Conservation (phyloP, 2,113 vertebrate genomes). For the Melanotaenia duboulayi region DNA sequence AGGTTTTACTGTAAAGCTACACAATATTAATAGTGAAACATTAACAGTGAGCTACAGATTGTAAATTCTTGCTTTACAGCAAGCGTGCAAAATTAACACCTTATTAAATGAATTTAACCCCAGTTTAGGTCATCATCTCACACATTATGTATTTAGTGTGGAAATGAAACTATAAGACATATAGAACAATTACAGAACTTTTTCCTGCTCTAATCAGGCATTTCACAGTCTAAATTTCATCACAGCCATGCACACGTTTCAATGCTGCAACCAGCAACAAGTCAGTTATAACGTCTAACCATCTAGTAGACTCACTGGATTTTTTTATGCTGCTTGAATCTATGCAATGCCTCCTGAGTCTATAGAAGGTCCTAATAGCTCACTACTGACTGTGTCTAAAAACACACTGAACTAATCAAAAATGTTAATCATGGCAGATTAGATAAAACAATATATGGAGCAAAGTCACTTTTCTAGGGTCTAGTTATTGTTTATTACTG, state of each 20-base stretch:
- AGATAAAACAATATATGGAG: not conserved
- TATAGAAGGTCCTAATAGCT: not conserved
- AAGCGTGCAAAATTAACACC: conserved; percentile 14
- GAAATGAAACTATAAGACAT: conserved; percentile 28
- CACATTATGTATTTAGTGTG: conserved; percentile 29
- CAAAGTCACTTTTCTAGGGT: not conserved
- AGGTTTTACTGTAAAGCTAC: conserved; percentile 5
- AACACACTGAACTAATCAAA: not conserved
- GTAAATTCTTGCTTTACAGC: conserved; percentile 27
- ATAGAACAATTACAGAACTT: conserved; percentile 24
- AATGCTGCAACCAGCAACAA: conserved; percentile 46
- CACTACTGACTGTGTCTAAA: not conserved
- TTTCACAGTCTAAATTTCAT: conserved; percentile 51
- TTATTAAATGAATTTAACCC: conserved; percentile 28
- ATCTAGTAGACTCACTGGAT: conserved; percentile 39
- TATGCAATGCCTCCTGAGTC: not conserved
- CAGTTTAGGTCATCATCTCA: conserved; percentile 26
- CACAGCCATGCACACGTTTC: conserved; percentile 38
- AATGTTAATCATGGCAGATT: not conserved
- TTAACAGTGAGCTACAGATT: conserved; percentile 16
- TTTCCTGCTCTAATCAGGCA: conserved; percentile 35
- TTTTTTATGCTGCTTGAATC: conserved; percentile 14
- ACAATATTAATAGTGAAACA: conserved; percentile 7
- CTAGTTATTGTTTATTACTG: not conserved
- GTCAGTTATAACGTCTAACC: conserved; percentile 40